A percentile compares a stretch with the other conserved stretches of the same genome.
These are phyloP conservation scores for Octodon degus DNA, from an alignment of 2,113 vertebrate species.

Conservation along the genomic window DNA sequence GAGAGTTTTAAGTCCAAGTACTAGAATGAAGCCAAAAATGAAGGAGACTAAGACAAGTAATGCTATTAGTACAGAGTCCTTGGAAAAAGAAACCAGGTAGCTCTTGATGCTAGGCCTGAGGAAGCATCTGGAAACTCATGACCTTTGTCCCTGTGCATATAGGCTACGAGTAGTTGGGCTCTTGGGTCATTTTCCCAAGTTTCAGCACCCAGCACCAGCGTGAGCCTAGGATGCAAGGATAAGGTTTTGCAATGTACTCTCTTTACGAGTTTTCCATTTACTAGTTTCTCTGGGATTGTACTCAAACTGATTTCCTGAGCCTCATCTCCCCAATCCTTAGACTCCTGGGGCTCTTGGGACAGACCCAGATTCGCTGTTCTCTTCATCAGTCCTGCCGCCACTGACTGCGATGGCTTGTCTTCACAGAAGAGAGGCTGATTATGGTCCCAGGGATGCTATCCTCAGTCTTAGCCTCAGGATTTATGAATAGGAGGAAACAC, in stretches of 20 bases:
- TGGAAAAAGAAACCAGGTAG: not conserved
- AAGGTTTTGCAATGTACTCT: not conserved
- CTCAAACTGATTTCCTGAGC: not conserved
- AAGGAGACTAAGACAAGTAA: not conserved
- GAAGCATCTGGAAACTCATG: not conserved
- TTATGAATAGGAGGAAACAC: slow-evolving; percentile 40
- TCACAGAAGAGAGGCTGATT: not conserved
- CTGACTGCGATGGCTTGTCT: not conserved
- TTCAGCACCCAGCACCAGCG: no score
- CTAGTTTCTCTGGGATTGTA: not conserved
- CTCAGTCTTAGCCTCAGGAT: not conserved
- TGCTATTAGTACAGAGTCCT: not conserved
- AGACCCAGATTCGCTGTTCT: not conserved
- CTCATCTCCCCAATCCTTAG: not conserved
- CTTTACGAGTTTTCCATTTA: not conserved
- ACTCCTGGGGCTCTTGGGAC: not conserved
- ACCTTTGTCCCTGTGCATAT: rapidly evolving
- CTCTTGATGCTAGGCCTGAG: not conserved
- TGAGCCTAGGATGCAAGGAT: no score
- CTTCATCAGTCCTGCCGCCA: not conserved
- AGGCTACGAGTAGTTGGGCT: no score
- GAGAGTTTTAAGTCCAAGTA: not conserved
- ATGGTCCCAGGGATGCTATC: not conserved
- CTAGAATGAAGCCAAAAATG: not conserved
- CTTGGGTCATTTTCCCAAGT: no score